A percentile compares a stretch with the other conserved stretches of the same genome.
phyloP scores from a whole-genome alignment of 2,888 invertebrate species.

The Dascillus cervinus region DNA sequence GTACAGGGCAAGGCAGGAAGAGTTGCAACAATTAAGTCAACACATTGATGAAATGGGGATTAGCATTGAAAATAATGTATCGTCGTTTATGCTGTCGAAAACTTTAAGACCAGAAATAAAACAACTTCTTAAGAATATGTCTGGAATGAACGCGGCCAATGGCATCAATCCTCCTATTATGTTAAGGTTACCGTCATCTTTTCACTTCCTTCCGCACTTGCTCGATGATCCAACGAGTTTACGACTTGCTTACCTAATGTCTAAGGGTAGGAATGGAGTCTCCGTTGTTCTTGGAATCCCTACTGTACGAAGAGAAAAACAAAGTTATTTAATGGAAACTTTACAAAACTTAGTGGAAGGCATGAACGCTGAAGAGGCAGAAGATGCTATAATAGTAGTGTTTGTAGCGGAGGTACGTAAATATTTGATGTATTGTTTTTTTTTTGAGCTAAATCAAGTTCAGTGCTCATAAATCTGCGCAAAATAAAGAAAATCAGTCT shows the following conservation, averaged over 20 bases:
- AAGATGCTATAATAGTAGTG: conserved; percentile 77
- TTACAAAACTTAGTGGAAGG: conserved; percentile 75
- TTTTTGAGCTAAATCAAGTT: no score
- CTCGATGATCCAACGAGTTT: conserved; percentile 69
- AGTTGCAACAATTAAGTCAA: conserved; percentile 61
- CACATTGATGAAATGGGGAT: conserved; percentile 49
- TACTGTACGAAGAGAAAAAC: conserved; percentile 81
- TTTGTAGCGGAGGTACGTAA: conserved; percentile 70
- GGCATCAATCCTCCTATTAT: conserved; percentile 39
- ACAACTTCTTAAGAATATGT: conserved; percentile 40
- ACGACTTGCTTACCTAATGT: conserved; percentile 69
- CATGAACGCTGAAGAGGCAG: conserved; percentile 62
- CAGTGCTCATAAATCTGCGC: no score
- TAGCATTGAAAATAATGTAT: conserved; percentile 23
- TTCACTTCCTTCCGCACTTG: conserved; percentile 81
- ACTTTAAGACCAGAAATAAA: conserved; percentile 33
- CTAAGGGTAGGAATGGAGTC: conserved; percentile 64
- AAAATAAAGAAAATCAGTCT: no score
- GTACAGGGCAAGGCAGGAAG: conserved; percentile 69
- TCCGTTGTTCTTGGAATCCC: conserved; percentile 84
- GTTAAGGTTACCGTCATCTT: conserved; percentile 70
- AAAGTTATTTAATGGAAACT: conserved; percentile 79
- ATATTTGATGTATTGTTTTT: no score
- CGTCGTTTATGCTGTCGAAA: conserved; percentile 30
- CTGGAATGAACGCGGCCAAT: conserved; percentile 45